Evolutionary conservation across 53 echinoderm and acorn worm species (phyloP).

Genomic region (Pentamera pediparva): DNA sequence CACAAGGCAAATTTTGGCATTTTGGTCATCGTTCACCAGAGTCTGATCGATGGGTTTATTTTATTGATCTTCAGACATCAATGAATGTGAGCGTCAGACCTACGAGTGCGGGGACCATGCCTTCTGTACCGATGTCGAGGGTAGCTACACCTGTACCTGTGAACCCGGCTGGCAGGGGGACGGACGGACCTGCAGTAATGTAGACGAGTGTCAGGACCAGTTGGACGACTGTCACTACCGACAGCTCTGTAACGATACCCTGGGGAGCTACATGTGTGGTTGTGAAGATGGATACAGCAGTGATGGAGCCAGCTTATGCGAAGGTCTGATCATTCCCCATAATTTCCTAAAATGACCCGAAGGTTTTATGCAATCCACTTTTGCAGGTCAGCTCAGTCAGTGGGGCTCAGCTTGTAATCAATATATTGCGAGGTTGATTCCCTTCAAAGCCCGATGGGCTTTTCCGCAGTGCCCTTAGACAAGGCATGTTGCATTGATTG

Average conservation of each 20-base stretch:
- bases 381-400: no score
- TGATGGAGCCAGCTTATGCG: neutral
- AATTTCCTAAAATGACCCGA: no score
- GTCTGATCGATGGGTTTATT: no score
- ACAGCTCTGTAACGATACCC: neutral
- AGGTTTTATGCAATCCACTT: no score
- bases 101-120: slow-evolving; percentile 45
- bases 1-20: no score
- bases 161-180: slow-evolving; percentile 28
- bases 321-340: neutral
- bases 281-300: slow-evolving; percentile 7
- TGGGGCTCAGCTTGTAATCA: no score
- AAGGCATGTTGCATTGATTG: no score
- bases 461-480: no score
- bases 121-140: slow-evolving; percentile 47
- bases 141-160: slow-evolving; percentile 58
- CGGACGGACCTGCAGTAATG: slow-evolving; percentile 29
- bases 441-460: no score
- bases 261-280: neutral
- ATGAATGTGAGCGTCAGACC: slow-evolving; percentile 28
- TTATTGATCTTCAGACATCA: neutral
- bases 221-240: slow-evolving; percentile 32
- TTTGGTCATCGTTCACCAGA: no score
- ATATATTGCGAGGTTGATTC: no score
- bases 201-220: slow-evolving; percentile 50